phyloP scores from a whole-genome alignment of 2,888 invertebrate species.

The Trichogramma dendrolimi region DNA sequence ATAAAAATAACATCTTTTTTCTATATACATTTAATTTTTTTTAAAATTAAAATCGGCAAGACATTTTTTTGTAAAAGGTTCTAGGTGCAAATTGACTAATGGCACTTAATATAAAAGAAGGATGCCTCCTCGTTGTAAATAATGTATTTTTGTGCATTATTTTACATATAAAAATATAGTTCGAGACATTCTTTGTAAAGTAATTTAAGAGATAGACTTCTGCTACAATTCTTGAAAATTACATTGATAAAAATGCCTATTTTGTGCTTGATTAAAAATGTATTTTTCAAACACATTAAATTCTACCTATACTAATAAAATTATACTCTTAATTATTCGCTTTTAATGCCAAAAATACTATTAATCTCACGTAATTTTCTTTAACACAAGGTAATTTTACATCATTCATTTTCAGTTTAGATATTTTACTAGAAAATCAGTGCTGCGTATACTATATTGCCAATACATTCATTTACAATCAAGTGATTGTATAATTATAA shows the following conservation, averaged over 20 bases:
- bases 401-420: not conserved
- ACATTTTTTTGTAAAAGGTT: conserved; percentile 19
- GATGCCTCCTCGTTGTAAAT: conserved; percentile 15
- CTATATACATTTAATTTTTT: conserved; percentile 22
- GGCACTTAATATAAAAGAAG: conserved; percentile 25
- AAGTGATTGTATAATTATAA: no score
- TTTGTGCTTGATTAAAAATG: no score
- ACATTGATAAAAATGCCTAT: no score
- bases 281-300: conserved; percentile 7
- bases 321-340: conserved; percentile 4
- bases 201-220: not conserved
- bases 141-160: conserved; percentile 24
- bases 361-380: conserved; percentile 12
- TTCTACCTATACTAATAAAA: conserved; percentile 11
- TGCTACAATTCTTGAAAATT: no score
- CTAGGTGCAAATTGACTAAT: conserved; percentile 22
- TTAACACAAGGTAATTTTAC: conserved; percentile 11
- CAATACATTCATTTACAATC: no score
- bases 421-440: conserved; percentile 1
- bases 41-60: conserved; percentile 24
- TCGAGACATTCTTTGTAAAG: conserved; percentile 18
- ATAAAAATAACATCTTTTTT: conserved; percentile 23
- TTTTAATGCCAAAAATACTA: conserved; percentile 13
- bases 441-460: not conserved
- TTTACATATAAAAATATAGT: conserved; percentile 26